Conservation (phyloP, 2,797 vertebrate genomes). For the Premnoplex brunnescens region DNA sequence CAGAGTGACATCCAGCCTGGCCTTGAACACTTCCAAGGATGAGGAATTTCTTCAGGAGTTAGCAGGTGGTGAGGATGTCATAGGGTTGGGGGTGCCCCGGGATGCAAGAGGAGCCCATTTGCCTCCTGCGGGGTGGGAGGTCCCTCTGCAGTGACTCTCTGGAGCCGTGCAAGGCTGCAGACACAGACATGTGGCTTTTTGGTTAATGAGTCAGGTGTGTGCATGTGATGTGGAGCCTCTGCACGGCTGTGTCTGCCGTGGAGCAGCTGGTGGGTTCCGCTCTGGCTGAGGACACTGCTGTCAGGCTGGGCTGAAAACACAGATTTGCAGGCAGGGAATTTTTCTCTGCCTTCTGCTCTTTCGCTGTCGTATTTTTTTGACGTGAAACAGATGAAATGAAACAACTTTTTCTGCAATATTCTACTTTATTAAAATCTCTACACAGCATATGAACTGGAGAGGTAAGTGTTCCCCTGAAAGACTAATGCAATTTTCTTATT, state of each 20-base stretch:
- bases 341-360: neutral
- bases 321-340: neutral
- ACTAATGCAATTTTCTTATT: conserved; percentile 36
- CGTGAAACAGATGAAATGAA: conserved; percentile 36
- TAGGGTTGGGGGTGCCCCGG: accelerated
- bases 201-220: neutral
- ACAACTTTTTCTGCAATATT: conserved; percentile 46
- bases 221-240: neutral
- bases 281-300: neutral
- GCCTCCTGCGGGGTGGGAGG: accelerated
- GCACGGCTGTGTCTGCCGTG: neutral
- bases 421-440: conserved; percentile 48
- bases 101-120: neutral
- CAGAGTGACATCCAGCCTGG: neutral
- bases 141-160: neutral
- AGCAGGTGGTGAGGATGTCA: accelerated
- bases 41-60: neutral
- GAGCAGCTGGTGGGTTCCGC: neutral
- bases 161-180: neutral
- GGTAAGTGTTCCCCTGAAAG: conserved; percentile 60
- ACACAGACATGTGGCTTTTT: neutral
- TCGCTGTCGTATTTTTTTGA: neutral
- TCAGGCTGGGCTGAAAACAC: neutral
- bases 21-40: neutral
- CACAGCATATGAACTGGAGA: neutral